Conservation (phyloP, 2,113 vertebrate genomes). For the Drymodes brunneopygia region DNA sequence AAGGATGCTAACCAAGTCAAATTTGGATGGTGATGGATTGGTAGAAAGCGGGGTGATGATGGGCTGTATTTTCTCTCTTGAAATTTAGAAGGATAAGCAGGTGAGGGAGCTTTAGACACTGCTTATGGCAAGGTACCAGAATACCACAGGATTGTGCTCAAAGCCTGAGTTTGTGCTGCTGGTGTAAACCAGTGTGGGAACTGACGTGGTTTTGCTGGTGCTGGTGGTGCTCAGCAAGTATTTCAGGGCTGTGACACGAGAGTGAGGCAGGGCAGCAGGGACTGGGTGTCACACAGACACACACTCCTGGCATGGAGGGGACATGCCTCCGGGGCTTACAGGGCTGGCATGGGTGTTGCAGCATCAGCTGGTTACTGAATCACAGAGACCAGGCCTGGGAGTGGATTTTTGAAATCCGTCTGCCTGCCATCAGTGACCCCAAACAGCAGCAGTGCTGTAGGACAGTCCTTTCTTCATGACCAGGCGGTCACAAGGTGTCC, state of each 20-base stretch:
- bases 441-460: neutral
- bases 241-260: neutral
- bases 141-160: neutral
- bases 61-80: neutral
- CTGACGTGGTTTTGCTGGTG: neutral
- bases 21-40: neutral
- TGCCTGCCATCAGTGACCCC: neutral
- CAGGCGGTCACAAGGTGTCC: neutral
- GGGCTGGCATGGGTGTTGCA: neutral
- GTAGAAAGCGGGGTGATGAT: neutral
- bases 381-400: neutral
- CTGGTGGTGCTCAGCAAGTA: conserved; percentile 7
- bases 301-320: neutral
- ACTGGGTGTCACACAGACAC: neutral
- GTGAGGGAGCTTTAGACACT: neutral
- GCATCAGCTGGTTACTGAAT: neutral
- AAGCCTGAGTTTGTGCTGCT: neutral
- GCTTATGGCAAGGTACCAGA: neutral
- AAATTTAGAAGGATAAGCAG: neutral
- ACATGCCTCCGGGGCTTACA: neutral
- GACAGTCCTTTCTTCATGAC: neutral
- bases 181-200: neutral
- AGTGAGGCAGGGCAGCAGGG: neutral
- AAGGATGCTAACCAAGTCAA: neutral
- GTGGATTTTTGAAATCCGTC: neutral